A percentile compares a stretch with the other conserved stretches of the same genome.
Conservation (phyloP, 1,140 invertebrate species). For the Daktulosphaira vitifoliae region DNA sequence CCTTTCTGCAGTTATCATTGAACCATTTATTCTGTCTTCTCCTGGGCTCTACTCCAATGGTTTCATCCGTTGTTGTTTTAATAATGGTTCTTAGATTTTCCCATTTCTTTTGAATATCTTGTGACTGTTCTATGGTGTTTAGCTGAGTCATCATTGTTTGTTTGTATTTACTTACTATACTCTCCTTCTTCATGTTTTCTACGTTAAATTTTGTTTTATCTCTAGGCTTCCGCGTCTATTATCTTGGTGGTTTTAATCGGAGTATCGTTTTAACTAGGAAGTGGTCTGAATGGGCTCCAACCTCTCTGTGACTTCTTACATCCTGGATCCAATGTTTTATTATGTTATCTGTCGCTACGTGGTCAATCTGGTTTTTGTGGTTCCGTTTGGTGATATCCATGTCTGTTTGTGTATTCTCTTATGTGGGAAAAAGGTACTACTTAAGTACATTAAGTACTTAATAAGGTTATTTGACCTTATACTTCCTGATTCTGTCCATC, state of each 20-base stretch:
- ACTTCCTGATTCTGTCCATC: neutral
- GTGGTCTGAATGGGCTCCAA: constrained; percentile 9
- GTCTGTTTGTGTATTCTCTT: neutral
- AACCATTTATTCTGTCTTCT: no score
- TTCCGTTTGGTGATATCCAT: constrained; percentile 31
- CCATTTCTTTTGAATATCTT: no score
- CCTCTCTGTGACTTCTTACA: constrained; percentile 32
- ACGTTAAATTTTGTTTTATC: neutral
- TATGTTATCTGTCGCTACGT: constrained; percentile 34
- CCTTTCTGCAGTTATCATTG: no score
- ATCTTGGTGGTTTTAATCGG: neutral
- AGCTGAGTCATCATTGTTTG: no score
- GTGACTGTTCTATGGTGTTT: no score
- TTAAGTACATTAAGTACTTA: neutral
- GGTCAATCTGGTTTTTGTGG: constrained; percentile 37
- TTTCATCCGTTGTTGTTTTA: no score
- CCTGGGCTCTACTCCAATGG: no score
- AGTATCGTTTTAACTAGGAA: neutral
- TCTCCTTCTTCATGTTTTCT: neutral
- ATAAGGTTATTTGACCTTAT: neutral
- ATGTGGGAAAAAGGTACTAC: neutral
- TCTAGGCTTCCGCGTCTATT: neutral
- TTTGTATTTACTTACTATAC: no score
- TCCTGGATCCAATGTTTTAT: constrained; percentile 13
- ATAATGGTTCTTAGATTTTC: no score